phyloP scores from a whole-genome alignment of 1,140 invertebrate genomes.

The Conus betulinus region DNA sequence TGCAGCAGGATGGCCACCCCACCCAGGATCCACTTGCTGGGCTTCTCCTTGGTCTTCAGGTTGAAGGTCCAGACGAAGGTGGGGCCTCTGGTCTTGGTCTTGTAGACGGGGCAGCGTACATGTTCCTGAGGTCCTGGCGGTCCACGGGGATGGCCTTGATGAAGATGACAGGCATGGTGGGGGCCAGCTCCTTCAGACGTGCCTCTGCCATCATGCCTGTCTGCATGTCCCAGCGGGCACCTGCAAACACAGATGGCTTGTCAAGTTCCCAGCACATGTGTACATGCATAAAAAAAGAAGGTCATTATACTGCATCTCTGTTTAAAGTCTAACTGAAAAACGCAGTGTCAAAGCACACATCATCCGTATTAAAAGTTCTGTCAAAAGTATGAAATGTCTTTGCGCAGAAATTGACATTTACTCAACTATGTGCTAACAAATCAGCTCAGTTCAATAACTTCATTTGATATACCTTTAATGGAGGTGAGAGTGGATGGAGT shows the following conservation, averaged over 20 bases:
- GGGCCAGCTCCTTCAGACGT: slow-evolving; percentile 92
- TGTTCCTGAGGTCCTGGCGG: slow-evolving; percentile 92
- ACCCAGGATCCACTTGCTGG: slow-evolving; percentile 94
- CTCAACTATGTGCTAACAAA: too few relatives aligned
- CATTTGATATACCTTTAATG: too few relatives aligned
- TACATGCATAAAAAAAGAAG: too few relatives aligned
- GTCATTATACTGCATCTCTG: too few relatives aligned
- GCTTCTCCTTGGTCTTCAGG: slow-evolving; percentile 94
- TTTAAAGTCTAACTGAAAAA: too few relatives aligned
- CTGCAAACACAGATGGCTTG: neutral
- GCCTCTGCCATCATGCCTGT: slow-evolving; percentile 85
- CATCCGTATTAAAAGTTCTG: too few relatives aligned
- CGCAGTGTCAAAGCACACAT: too few relatives aligned
- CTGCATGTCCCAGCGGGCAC: slow-evolving; percentile 50
- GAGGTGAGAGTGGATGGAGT: too few relatives aligned
- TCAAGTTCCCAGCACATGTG: too few relatives aligned
- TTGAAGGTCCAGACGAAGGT: slow-evolving; percentile 98
- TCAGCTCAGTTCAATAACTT: too few relatives aligned
- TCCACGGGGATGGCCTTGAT: slow-evolving; percentile 93
- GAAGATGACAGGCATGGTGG: slow-evolving; percentile 96
- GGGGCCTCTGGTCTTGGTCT: slow-evolving; percentile 90
- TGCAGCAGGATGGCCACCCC: slow-evolving; percentile 93
- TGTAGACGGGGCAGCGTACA: slow-evolving; percentile 98
- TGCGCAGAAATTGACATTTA: too few relatives aligned
- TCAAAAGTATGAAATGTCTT: too few relatives aligned